Conservation (phyloP, 2,888 invertebrate species). For the Drosophila anceps region DNA sequence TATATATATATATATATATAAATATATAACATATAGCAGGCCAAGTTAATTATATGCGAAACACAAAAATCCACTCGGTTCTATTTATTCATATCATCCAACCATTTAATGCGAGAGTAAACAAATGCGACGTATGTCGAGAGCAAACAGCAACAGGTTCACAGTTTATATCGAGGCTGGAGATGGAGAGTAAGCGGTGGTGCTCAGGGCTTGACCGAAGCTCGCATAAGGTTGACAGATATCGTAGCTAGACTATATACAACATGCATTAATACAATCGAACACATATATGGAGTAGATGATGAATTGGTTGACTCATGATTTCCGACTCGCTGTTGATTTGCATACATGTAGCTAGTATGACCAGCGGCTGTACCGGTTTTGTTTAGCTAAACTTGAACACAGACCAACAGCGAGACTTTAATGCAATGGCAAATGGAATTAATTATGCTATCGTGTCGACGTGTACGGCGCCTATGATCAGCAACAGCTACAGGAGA, state of each 20-base stretch:
- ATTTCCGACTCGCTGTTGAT: constrained; percentile 73
- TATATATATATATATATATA: too few species aligned
- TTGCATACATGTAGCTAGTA: constrained; percentile 79
- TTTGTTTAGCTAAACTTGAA: constrained; percentile 76
- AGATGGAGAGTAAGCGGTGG: background rate
- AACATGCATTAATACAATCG: constrained; percentile 1
- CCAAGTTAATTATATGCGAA: constrained; percentile 47
- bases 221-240: constrained; percentile 32
- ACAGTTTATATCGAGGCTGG: background rate
- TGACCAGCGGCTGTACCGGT: constrained; percentile 76
- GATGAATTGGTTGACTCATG: constrained; percentile 79
- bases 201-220: constrained; percentile 20
- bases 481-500: constrained; percentile 35
- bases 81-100: constrained; percentile 39
- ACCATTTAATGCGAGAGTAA: constrained; percentile 25
- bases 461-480: constrained; percentile 58
- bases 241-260: background rate
- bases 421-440: constrained; percentile 60
- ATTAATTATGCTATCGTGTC: constrained; percentile 67
- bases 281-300: constrained; percentile 38
- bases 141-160: constrained; percentile 1
- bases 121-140: constrained; percentile 16
- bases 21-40: background rate
- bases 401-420: constrained; percentile 46
- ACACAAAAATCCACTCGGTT: constrained; percentile 52